Conservation (phyloP, 2,888 invertebrate genomes). For the Perithous albicinctus region DNA sequence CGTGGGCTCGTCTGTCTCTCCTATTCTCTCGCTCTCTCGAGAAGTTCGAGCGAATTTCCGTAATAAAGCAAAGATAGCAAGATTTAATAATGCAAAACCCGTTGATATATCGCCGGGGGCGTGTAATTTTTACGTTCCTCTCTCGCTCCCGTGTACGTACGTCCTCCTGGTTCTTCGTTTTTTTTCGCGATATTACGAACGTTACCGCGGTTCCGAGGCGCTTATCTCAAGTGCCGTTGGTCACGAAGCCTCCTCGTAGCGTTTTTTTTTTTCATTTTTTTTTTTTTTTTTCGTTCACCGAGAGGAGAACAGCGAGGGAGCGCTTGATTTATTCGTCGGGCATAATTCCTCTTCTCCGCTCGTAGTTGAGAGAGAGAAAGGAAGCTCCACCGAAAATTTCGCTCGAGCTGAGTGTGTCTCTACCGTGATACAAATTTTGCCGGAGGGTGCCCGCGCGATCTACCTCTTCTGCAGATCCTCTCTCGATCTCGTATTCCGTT, state of each 20-base stretch:
- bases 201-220: slow-evolving; percentile 60
- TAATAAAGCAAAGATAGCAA: slow-evolving; percentile 69
- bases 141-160: slow-evolving; percentile 42
- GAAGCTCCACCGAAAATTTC: slow-evolving; percentile 55
- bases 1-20: slow-evolving; percentile 5
- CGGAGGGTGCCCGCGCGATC: slow-evolving; percentile 11
- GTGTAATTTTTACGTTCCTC: slow-evolving; percentile 66
- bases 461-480: slow-evolving; percentile 3
- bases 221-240: slow-evolving; percentile 71
- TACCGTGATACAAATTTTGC: slow-evolving; percentile 7
- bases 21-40: not conserved
- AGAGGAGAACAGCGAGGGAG: slow-evolving; percentile 45
- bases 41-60: slow-evolving; percentile 53
- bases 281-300: slow-evolving; percentile 19
- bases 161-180: slow-evolving; percentile 36
- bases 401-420: not conserved
- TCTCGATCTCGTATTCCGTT: slow-evolving; percentile 28
- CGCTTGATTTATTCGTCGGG: slow-evolving; percentile 67
- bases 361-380: slow-evolving; percentile 38
- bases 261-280: slow-evolving; percentile 27
- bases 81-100: slow-evolving; percentile 70
- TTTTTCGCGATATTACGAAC: slow-evolving; percentile 67
- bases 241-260: slow-evolving; percentile 65
- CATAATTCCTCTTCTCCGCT: slow-evolving; percentile 64
- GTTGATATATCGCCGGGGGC: slow-evolving; percentile 66